Percentiles rank a stretch among this genome's conserved stretches.
Conservation (phyloP, 2,113 vertebrate genomes). For the Megaceryle torquata region DNA sequence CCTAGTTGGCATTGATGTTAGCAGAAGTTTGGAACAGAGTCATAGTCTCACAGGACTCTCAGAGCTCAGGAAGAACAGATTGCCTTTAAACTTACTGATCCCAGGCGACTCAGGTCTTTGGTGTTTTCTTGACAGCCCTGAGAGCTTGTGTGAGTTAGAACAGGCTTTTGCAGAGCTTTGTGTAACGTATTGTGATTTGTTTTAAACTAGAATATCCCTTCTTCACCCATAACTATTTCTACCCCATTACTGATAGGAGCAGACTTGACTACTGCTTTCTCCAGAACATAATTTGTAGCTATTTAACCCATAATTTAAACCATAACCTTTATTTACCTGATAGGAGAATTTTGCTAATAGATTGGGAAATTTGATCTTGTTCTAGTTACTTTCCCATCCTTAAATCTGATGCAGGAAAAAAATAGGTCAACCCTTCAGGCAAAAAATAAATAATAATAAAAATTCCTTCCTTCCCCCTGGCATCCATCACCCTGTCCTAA, state of each 20-base stretch:
- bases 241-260: background rate
- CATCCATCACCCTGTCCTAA: background rate
- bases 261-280: background rate
- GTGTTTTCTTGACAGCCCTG: conserved; percentile 55
- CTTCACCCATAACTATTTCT: background rate
- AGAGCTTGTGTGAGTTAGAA: conserved; percentile 26
- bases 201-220: background rate
- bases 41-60: conserved; percentile 28
- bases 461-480: background rate
- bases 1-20: conserved; percentile 37
- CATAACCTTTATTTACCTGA: background rate
- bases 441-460: background rate
- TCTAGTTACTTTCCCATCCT: background rate
- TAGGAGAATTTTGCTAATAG: background rate
- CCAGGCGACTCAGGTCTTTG: conserved; percentile 6
- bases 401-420: background rate
- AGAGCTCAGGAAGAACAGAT: conserved; percentile 58
- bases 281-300: background rate
- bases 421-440: background rate
- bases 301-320: background rate
- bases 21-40: conserved; percentile 55
- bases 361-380: background rate
- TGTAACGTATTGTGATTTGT: background rate
- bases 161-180: conserved; percentile 26
- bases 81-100: conserved; percentile 60